Percentiles rank a stretch among this genome's conserved stretches.
Evolutionary conservation across 2,113 vertebrate species (phyloP).

Genomic region (Syngnathus floridae): DNA sequence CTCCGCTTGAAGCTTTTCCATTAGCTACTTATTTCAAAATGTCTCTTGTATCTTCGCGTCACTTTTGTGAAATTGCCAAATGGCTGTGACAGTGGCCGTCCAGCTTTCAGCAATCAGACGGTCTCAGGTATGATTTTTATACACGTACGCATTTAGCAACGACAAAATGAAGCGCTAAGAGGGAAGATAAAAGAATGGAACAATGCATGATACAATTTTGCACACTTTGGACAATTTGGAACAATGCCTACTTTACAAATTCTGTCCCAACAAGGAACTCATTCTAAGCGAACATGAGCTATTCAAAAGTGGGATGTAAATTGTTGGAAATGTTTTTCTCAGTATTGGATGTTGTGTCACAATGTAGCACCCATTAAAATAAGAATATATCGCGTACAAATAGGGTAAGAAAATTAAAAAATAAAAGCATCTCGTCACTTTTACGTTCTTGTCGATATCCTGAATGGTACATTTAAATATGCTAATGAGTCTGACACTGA

Average conservation of each 20-base stretch:
- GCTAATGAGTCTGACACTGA: slow-evolving; percentile 2
- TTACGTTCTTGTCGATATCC: background rate
- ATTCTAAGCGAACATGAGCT: background rate
- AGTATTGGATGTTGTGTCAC: background rate
- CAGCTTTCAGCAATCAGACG: background rate
- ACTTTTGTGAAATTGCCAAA: background rate
- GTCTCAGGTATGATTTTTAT: background rate
- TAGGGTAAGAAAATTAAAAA: background rate
- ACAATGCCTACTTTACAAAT: background rate
- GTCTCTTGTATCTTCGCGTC: background rate
- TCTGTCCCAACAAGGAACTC: background rate
- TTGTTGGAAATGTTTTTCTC: background rate
- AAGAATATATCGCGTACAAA: background rate
- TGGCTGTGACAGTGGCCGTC: background rate
- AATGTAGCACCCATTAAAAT: background rate
- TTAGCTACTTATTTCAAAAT: background rate
- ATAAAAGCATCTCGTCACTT: background rate
- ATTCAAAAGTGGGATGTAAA: background rate
- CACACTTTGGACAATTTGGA: background rate
- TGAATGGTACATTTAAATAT: slow-evolving; percentile 4
- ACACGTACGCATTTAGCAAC: background rate
- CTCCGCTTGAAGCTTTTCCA: background rate
- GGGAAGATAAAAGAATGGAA: background rate
- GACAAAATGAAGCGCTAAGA: background rate
- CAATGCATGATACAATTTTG: background rate